A percentile compares a stretch with the other conserved stretches of the same genome.
These are phyloP conservation scores for Alosa sapidissima DNA, from an alignment of 2,797 vertebrate species.

Conservation along the genomic window DNA sequence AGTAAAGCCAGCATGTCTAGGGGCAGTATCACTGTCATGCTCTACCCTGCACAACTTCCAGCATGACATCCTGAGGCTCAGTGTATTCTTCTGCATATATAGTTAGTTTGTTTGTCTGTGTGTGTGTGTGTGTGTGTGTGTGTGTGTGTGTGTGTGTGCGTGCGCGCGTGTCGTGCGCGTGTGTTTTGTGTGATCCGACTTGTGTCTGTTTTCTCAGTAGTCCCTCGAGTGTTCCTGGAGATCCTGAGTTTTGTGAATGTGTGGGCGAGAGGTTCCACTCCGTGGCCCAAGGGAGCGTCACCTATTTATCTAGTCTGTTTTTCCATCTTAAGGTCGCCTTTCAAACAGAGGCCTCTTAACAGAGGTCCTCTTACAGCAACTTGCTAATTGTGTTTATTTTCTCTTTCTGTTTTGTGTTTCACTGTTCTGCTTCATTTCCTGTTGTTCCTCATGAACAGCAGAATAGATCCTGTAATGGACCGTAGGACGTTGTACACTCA, in stretches of 20 bases:
- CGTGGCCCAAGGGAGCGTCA: background rate
- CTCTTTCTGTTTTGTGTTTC: background rate
- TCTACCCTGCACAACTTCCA: constrained; percentile 43
- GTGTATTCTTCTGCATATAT: constrained; percentile 30
- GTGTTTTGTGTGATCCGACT: background rate
- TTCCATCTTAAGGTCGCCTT: background rate
- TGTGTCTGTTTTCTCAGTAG: background rate
- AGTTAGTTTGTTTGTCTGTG: background rate
- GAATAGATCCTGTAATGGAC: background rate
- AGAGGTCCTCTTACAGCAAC: background rate
- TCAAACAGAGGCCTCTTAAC: background rate
- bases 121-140: background rate
- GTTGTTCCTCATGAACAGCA: background rate
- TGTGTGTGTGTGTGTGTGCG: background rate
- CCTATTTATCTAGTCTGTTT: background rate
- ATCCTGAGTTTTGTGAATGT: background rate
- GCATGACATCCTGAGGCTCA: constrained; percentile 30
- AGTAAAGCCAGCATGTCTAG: constrained; percentile 40
- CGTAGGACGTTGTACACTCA: background rate
- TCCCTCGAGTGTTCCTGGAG: background rate
- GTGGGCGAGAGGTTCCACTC: background rate
- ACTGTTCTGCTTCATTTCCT: background rate
- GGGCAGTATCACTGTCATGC: constrained; percentile 48
- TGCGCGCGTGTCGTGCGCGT: background rate
- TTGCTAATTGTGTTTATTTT: constrained; percentile 9